Percentiles rank a stretch among this genome's conserved stretches.
phyloP scores from a whole-genome alignment of 2,113 vertebrate species.

The Aphelocoma coerulescens region DNA sequence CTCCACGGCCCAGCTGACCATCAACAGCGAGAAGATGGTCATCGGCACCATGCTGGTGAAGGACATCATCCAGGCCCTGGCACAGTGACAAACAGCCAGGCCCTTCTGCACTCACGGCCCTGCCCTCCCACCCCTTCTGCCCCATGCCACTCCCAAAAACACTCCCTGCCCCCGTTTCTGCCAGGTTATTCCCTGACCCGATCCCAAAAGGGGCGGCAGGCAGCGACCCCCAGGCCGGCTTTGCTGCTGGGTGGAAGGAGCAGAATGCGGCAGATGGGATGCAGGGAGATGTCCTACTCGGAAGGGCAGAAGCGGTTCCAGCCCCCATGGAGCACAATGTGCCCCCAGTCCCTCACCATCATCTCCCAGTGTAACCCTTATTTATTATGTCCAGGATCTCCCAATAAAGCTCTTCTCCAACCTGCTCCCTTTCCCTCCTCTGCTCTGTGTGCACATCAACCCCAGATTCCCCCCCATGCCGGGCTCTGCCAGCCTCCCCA shows the following conservation, averaged over 20 bases:
- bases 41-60: conserved; percentile 97
- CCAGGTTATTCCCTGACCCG: background rate
- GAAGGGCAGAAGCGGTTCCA: background rate
- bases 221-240: rapidly evolving
- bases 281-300: rapidly evolving
- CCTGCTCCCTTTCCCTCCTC: background rate
- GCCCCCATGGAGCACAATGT: background rate
- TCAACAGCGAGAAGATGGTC: conserved; percentile 99
- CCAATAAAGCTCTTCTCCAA: conserved; percentile 37
- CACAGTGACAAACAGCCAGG: conserved; percentile 72
- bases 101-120: rapidly evolving
- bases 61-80: conserved; percentile 87
- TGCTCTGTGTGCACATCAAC: background rate
- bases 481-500: background rate
- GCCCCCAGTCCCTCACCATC: background rate
- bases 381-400: conserved; percentile 31
- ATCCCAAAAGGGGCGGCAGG: background rate
- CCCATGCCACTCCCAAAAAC: background rate
- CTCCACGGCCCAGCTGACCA: conserved; percentile 76
- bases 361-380: background rate
- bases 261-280: background rate
- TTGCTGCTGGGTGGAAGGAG: background rate
- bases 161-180: background rate
- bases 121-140: background rate
- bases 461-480: rapidly evolving